These are phyloP conservation scores for Monodelphis domestica DNA, from an alignment of 2,797 vertebrate genomes.

Conservation along the genomic window DNA sequence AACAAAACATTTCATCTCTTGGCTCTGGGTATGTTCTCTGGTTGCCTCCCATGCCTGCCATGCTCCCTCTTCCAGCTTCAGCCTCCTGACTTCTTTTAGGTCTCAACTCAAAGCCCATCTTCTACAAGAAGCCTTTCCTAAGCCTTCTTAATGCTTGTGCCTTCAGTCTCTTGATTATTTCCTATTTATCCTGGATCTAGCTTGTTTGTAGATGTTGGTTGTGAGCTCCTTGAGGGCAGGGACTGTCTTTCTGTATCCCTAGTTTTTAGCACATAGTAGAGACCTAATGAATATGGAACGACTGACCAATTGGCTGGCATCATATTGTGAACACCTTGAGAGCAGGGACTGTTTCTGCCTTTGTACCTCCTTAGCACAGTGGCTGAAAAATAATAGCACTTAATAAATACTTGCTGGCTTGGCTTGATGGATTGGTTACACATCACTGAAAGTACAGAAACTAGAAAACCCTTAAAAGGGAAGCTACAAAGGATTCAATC, in stretches of 20 bases:
- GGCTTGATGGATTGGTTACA: neutral
- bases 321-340: neutral
- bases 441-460: neutral
- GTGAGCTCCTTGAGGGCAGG: neutral
- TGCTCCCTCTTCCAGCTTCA: neutral
- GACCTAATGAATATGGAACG: neutral
- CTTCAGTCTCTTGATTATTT: neutral
- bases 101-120: neutral
- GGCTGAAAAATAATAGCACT: neutral
- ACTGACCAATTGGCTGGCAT: neutral
- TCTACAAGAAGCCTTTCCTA: neutral
- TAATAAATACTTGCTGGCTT: neutral
- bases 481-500: neutral
- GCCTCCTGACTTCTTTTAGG: neutral
- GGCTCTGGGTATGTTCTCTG: neutral
- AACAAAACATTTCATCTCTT: neutral
- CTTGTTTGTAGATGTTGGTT: neutral
- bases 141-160: neutral
- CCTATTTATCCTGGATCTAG: neutral
- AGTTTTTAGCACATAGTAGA: neutral
- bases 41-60: neutral
- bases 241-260: neutral
- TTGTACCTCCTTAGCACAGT: neutral
- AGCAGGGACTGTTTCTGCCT: neutral
- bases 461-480: neutral